phyloP scores from a whole-genome alignment of 2,113 vertebrate genomes.

The Dasyornis broadbenti region DNA sequence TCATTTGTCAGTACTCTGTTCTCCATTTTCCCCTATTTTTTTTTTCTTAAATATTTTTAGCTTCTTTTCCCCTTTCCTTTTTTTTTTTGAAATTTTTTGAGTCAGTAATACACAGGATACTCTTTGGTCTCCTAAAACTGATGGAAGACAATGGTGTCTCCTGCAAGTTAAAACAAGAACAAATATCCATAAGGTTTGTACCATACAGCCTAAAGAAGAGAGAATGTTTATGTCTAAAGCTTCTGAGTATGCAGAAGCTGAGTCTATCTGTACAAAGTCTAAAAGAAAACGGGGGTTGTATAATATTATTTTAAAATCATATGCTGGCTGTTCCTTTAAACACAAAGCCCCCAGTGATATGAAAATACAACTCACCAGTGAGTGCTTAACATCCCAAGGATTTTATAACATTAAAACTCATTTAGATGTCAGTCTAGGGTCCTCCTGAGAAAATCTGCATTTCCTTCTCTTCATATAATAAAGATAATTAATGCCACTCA shows the following conservation, averaged over 20 bases:
- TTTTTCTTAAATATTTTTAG: not conserved
- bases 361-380: not conserved
- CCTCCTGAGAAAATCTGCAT: not conserved
- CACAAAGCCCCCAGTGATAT: not conserved
- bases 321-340: not conserved
- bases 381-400: not conserved
- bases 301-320: not conserved
- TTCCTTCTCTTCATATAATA: constrained; percentile 29
- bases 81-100: not conserved
- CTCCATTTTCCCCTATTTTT: not conserved
- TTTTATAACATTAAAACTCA: not conserved
- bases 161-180: not conserved
- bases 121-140: not conserved
- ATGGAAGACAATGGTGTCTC: not conserved
- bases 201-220: not conserved
- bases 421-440: not conserved
- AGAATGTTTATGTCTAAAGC: not conserved
- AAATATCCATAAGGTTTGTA: not conserved
- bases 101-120: not conserved
- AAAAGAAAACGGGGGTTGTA: not conserved
- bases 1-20: not conserved
- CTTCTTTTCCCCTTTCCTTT: not conserved
- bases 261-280: not conserved
- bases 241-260: not conserved
- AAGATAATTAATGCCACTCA: constrained; percentile 34